A percentile compares a stretch with the other conserved stretches of the same genome.
Conservation (phyloP, 2,113 vertebrate genomes). For the Tachycineta bicolor region DNA sequence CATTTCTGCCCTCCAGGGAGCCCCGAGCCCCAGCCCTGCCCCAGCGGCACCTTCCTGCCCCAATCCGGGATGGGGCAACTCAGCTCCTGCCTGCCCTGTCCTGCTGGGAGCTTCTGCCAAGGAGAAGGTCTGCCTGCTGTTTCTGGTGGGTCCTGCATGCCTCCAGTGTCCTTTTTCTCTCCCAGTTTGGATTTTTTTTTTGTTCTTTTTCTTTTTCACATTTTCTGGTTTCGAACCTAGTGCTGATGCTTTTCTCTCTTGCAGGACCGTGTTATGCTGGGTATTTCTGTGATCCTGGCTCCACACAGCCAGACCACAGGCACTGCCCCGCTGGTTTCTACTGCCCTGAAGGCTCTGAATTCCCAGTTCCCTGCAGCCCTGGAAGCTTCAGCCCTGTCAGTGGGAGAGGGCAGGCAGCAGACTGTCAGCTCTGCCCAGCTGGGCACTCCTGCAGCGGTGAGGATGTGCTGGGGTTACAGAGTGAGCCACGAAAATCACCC, state of each 20-base stretch:
- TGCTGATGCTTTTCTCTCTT: not conserved
- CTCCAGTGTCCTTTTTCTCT: not conserved
- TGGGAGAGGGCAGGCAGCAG: conserved; percentile 66
- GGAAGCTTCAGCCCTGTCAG: conserved; percentile 75
- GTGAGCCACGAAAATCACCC: not conserved
- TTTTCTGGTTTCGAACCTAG: not conserved
- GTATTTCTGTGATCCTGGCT: conserved; percentile 73
- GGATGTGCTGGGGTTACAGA: not conserved
- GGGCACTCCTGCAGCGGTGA: conserved; percentile 78
- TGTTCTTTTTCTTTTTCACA: no score
- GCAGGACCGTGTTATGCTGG: conserved; percentile 69
- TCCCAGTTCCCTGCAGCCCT: conserved; percentile 71
- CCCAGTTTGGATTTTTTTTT: not conserved
- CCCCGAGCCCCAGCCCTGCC: conserved; percentile 77
- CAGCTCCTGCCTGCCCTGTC: conserved; percentile 79
- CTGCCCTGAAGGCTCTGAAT: conserved; percentile 76
- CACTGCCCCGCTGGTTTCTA: conserved; percentile 80
- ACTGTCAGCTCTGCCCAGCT: conserved; percentile 76
- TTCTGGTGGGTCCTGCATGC: not conserved
- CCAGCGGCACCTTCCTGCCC: conserved; percentile 77
- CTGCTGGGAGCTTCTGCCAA: conserved; percentile 79
- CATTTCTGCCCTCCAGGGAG: conserved; percentile 82
- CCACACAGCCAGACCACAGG: conserved; percentile 64
- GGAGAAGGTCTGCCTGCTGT: conserved; percentile 67
- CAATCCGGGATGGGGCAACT: conserved; percentile 65